Percentiles rank a stretch among this genome's conserved stretches.
phyloP scores from a whole-genome alignment of 2,113 vertebrate genomes.

The Scortum barcoo region DNA sequence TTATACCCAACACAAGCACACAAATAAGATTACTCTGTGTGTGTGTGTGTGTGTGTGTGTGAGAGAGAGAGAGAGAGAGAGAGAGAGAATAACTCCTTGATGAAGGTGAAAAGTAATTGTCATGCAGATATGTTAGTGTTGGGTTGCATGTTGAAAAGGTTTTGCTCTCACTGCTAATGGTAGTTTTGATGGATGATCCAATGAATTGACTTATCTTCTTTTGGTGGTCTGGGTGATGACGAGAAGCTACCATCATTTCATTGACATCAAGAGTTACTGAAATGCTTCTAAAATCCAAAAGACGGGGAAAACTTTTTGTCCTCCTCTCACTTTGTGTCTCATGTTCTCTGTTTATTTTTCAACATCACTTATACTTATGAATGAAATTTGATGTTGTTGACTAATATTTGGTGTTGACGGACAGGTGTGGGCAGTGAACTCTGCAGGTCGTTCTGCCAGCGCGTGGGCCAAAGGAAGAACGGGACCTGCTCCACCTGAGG shows the following conservation, averaged over 20 bases:
- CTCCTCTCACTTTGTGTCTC: neutral
- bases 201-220: slow-evolving; percentile 65
- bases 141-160: slow-evolving; percentile 91
- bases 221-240: slow-evolving; percentile 67
- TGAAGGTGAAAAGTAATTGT: slow-evolving; percentile 99
- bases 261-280: slow-evolving; percentile 67
- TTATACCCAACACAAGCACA: slow-evolving; percentile 96
- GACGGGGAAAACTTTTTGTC: neutral
- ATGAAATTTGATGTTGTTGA: neutral
- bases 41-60: slow-evolving; percentile 43
- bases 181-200: slow-evolving; percentile 79
- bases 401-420: slow-evolving; percentile 47
- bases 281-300: slow-evolving; percentile 38
- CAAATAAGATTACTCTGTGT: slow-evolving; percentile 96
- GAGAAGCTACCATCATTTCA: slow-evolving; percentile 52
- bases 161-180: slow-evolving; percentile 85
- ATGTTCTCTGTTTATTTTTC: neutral
- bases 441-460: slow-evolving; percentile 86
- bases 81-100: slow-evolving; percentile 86
- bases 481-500: slow-evolving; percentile 90
- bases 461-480: slow-evolving; percentile 88
- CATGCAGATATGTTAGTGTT: slow-evolving; percentile 93
- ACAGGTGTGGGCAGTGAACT: slow-evolving; percentile 92
- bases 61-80: neutral
- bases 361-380: neutral